Evolutionary conservation across 2,888 invertebrate species (phyloP).

Genomic region (Drosophila nr. perissopoda): DNA sequence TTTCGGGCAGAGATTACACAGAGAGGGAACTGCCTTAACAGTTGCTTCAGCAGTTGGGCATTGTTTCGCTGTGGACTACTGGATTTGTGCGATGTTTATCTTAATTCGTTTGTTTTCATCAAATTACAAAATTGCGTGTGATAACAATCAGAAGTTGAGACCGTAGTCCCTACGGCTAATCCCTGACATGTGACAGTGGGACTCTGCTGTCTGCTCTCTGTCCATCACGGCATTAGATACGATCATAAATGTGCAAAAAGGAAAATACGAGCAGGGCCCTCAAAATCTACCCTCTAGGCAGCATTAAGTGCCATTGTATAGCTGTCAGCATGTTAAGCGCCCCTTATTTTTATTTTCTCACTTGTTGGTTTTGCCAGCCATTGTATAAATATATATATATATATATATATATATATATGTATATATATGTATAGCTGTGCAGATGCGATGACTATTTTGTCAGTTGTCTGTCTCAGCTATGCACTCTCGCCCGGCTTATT

Average conservation of each 20-base stretch:
- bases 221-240: conserved; percentile 80
- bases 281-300: conserved; percentile 54
- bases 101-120: conserved; percentile 84
- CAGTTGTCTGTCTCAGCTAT: conserved; percentile 68
- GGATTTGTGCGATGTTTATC: conserved; percentile 73
- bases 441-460: conserved; percentile 63
- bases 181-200: conserved; percentile 67
- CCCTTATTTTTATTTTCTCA: conserved; percentile 55
- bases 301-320: conserved; percentile 75
- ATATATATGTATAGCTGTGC: background rate
- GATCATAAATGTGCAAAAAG: conserved; percentile 76
- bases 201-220: conserved; percentile 61
- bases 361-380: conserved; percentile 67
- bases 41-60: background rate
- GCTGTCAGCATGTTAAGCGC: conserved; percentile 74
- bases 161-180: conserved; percentile 64
- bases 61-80: conserved; percentile 53
- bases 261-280: conserved; percentile 38
- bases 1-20: conserved; percentile 39
- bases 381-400: conserved; percentile 31
- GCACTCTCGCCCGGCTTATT: conserved; percentile 74
- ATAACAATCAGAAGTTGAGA: conserved; percentile 79
- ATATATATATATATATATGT: background rate
- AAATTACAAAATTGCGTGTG: conserved; percentile 84
- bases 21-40: background rate